Evolutionary conservation across 2,888 invertebrate species (phyloP).

Genomic region (Melanostoma mellinum): DNA sequence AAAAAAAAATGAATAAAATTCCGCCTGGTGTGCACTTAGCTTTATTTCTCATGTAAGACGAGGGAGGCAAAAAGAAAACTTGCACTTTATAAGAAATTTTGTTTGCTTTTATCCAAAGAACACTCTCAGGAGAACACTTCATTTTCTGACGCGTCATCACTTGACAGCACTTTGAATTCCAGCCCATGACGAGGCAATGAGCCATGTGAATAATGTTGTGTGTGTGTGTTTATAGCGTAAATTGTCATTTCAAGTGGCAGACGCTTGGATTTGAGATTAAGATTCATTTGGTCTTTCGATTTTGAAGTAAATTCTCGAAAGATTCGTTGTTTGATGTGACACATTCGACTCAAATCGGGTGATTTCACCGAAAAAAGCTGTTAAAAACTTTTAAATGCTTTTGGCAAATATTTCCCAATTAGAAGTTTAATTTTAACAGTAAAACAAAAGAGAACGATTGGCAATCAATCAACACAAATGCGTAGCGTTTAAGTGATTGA

Average conservation of each 20-base stretch:
- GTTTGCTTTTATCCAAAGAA: conserved; percentile 23
- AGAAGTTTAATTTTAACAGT: too few species aligned
- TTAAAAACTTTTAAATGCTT: too few species aligned
- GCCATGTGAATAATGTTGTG: conserved; percentile 52
- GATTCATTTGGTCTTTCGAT: neutral
- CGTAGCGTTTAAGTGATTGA: too few species aligned
- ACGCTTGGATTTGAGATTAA: conserved; percentile 26
- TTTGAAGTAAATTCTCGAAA: too few species aligned
- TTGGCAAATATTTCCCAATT: too few species aligned
- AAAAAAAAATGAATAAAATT: conserved; percentile 39
- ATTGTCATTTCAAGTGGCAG: conserved; percentile 56
- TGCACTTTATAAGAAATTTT: conserved; percentile 1
- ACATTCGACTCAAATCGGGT: too few species aligned
- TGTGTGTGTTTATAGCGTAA: conserved; percentile 23
- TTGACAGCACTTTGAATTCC: conserved; percentile 60
- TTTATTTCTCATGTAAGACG: conserved; percentile 20
- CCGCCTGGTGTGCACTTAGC: conserved; percentile 16
- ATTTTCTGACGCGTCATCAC: conserved; percentile 64
- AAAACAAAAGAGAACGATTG: too few species aligned
- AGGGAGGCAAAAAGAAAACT: conserved; percentile 17
- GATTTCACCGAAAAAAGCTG: too few species aligned
- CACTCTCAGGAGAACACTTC: conserved; percentile 54
- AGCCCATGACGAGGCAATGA: conserved; percentile 65
- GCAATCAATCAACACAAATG: too few species aligned
- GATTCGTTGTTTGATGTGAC: too few species aligned